These are phyloP conservation scores for Aptenodytes patagonicus DNA, from an alignment of 2,113 vertebrate genomes.

Conservation along the genomic window DNA sequence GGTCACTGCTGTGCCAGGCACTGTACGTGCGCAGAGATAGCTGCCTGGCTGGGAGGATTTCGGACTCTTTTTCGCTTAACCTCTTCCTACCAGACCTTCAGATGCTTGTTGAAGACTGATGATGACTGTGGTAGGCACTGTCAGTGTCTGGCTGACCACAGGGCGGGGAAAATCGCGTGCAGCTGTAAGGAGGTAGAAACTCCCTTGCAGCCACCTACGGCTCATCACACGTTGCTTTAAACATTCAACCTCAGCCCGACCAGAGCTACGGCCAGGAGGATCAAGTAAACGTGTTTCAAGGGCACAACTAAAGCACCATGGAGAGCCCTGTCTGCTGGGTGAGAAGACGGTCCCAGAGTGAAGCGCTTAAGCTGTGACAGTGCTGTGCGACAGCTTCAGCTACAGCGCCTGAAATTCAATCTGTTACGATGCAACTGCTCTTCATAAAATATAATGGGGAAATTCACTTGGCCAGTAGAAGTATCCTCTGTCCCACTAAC, in stretches of 20 bases:
- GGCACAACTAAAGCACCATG: not conserved
- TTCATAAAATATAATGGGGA: not conserved
- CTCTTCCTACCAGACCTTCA: not conserved
- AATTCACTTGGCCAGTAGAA: not conserved
- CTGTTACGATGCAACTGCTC: not conserved
- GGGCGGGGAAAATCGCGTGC: fast-evolving
- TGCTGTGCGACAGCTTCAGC: fast-evolving
- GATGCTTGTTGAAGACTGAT: not conserved
- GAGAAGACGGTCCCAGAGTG: not conserved
- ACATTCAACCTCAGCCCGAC: not conserved
- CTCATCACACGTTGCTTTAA: not conserved
- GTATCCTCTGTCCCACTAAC: not conserved
- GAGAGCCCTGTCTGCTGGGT: not conserved
- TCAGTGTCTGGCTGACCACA: not conserved
- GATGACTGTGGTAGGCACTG: not conserved
- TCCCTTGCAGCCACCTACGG: fast-evolving
- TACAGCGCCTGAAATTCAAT: not conserved
- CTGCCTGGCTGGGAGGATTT: not conserved
- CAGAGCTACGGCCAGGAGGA: not conserved
- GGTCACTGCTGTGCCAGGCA: not conserved
- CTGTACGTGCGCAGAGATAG: not conserved
- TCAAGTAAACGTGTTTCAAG: not conserved
- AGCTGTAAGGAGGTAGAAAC: not conserved
- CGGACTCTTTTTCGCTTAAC: not conserved
- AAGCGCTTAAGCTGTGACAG: not conserved